Evolutionary conservation across 64 coral and sea anemone genomes (phyloP).

Genomic region (Stichodactyla helianthus): DNA sequence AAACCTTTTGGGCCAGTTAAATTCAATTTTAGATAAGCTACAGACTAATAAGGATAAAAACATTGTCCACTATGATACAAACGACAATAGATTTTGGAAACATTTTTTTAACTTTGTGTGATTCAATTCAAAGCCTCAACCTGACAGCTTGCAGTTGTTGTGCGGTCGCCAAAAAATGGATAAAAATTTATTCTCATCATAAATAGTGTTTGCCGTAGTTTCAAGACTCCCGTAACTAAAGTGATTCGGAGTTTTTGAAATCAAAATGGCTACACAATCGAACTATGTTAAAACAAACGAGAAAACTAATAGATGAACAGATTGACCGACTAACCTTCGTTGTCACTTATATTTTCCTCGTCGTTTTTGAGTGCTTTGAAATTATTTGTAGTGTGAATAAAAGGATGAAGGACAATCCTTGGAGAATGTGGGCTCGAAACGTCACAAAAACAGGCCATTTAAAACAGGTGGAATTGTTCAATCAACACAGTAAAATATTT

Average conservation of each 20-base stretch:
- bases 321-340: background rate
- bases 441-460: background rate
- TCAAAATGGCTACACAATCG: no score
- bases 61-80: background rate
- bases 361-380: background rate
- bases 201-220: background rate
- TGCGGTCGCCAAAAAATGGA: no score
- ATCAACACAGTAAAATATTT: background rate
- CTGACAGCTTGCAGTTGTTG: no score
- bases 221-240: background rate
- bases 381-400: background rate
- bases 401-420: background rate
- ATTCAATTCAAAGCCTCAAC: background rate
- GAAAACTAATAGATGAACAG: background rate
- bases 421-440: background rate
- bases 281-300: background rate
- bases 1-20: background rate
- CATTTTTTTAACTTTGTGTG: background rate
- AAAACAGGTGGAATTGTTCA: background rate
- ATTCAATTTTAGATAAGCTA: background rate
- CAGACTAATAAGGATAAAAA: no score
- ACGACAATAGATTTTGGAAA: background rate
- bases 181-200: no score
- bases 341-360: background rate
- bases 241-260: no score